Evolutionary conservation across 2,113 vertebrate genomes (phyloP), one percentile per base, ranked within the genome.

Genomic region (Neodon shergylaensis): DNA sequence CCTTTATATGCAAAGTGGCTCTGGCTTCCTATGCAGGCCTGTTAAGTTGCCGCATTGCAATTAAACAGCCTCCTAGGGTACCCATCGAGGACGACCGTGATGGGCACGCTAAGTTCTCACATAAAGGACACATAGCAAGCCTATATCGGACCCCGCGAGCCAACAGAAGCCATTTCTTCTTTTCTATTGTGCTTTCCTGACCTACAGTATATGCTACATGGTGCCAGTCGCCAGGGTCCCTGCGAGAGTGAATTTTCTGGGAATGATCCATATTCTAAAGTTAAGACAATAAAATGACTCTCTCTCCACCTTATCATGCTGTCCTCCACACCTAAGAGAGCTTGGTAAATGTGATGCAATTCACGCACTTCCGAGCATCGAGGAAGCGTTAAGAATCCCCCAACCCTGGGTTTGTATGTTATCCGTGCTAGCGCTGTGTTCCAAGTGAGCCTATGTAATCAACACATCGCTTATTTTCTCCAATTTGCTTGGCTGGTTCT

Each of bases 401-500:
- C 0, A 1, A 66, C 81, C 14, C 5, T 10, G 58, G 70, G 5
- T 44, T 90, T 4, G 1, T 66, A 72, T 94, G 85, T 92, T 70
- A 39, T 1, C n/a, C 1, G n/a, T 1, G 54, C 63, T 22, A 58
- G n/a, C 54, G 22, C 63, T 74, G 92, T 66, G 44, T 85, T 95
- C 90, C 8, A 19, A 84, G 81, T 24, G 82, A 94, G 58, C 79
- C 65, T 85, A 7, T 88, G 88, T 63, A 93, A 97, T 97, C 97
- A 97, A 44, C 88, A 85, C 47, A 73, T 78, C 66, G n/a, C 72
- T 92, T 93, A 93, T 87, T 96, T 94, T 85, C 63, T 97, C 97
- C 97, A 95, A 88, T 98, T 97, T 98, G 28, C 95, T 97, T 93
- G 93, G 39, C 85, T 95, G 79, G 91, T 97, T 94, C 95, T 97